These are phyloP conservation scores for Leucoraja erinaceus DNA, from an alignment of 2,113 vertebrate species.

Conservation along the genomic window DNA sequence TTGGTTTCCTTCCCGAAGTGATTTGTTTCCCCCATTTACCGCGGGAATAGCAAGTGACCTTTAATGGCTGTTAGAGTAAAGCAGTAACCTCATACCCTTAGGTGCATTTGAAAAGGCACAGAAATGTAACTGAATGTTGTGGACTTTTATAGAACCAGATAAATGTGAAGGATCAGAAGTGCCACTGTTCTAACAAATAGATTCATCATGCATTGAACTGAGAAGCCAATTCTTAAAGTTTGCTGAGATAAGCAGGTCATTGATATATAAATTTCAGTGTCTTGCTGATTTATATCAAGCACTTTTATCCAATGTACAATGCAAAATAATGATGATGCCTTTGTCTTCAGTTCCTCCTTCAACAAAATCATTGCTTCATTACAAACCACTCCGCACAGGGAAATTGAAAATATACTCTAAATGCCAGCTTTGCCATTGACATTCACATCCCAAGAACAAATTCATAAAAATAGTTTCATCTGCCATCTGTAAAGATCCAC, in stretches of 20 bases:
- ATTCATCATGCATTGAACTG: constrained; percentile 24
- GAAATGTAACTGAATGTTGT: constrained; percentile 26
- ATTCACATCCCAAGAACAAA: too few species aligned
- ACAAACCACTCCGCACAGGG: not conserved
- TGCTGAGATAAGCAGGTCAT: not conserved
- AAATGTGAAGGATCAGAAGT: constrained; percentile 9
- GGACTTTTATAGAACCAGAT: constrained; percentile 7
- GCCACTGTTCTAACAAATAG: constrained; percentile 4
- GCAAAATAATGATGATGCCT: not conserved
- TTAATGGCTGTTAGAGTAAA: constrained; percentile 3
- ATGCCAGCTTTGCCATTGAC: too few species aligned
- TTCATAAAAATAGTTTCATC: too few species aligned
- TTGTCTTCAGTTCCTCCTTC: constrained; percentile 7
- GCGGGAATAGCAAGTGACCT: not conserved
- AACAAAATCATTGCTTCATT: constrained; percentile 11
- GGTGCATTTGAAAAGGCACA: constrained; percentile 2
- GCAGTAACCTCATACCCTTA: not conserved
- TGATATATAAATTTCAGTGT: not conserved
- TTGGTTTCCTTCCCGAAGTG: not conserved
- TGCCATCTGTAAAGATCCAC: too few species aligned
- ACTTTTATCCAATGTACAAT: not conserved
- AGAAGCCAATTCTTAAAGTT: constrained; percentile 13
- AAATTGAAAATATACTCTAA: not conserved
- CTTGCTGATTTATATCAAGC: constrained; percentile 14
- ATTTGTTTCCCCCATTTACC: not conserved